phyloP scores from a whole-genome alignment of 2,113 vertebrate genomes.

The Reinhardtius hippoglossoides region DNA sequence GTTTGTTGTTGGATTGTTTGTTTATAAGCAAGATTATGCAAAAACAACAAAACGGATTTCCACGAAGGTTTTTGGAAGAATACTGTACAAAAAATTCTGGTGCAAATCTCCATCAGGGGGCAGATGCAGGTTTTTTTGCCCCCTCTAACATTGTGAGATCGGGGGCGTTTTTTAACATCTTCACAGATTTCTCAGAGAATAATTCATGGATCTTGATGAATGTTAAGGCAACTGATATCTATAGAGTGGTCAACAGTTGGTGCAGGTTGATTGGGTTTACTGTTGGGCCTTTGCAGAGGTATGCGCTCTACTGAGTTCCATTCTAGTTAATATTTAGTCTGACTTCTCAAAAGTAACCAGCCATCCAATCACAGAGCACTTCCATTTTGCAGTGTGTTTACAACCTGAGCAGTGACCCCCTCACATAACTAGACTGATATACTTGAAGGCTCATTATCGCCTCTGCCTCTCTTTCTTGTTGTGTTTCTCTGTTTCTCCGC shows the following conservation, averaged over 20 bases:
- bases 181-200: not conserved
- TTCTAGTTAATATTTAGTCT: not conserved
- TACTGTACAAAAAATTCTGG: too few species aligned
- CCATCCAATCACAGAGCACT: slow-evolving; percentile 17
- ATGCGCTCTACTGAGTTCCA: too few species aligned
- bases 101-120: too few species aligned
- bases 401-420: slow-evolving; percentile 1
- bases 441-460: not conserved
- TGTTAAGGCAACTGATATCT: too few species aligned
- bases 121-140: too few species aligned
- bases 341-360: slow-evolving; percentile 16
- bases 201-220: too few species aligned
- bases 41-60: too few species aligned
- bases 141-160: too few species aligned
- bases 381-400: slow-evolving; percentile 28
- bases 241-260: too few species aligned
- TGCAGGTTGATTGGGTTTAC: not conserved
- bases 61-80: too few species aligned
- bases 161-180: not conserved
- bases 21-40: too few species aligned
- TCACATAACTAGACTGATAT: slow-evolving; percentile 5
- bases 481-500: slow-evolving; percentile 33
- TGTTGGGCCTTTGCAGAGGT: not conserved
- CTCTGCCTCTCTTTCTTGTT: not conserved
- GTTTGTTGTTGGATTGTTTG: too few species aligned